Conservation (phyloP, 2,113 vertebrate species). For the Albula glossodonta region DNA sequence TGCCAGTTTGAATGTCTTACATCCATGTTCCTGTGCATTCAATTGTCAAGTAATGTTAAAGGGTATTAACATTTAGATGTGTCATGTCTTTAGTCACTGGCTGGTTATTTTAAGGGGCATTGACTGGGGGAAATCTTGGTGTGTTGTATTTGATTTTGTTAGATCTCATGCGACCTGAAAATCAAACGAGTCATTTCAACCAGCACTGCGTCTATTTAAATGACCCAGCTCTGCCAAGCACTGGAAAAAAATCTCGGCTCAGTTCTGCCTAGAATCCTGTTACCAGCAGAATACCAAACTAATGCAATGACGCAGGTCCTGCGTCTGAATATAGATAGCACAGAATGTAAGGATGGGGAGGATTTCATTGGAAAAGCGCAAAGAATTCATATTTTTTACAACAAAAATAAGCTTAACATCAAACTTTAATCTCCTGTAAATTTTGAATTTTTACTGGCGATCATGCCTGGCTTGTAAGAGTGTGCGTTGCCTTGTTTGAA, state of each 20-base stretch:
- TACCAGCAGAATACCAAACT: slow-evolving; percentile 32
- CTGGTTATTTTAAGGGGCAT: too few relatives aligned
- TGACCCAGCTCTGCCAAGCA: not conserved
- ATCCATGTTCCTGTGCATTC: too few relatives aligned
- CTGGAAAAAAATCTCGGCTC: not conserved
- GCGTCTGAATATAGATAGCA: slow-evolving; percentile 11
- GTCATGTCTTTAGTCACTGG: too few relatives aligned
- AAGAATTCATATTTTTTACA: not conserved
- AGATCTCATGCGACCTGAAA: too few relatives aligned
- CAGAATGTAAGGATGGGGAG: not conserved
- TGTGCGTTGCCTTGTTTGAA: not conserved
- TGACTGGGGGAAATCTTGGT: too few relatives aligned
- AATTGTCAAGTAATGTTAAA: too few relatives aligned
- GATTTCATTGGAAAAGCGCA: slow-evolving; percentile 4
- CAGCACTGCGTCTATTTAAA: not conserved
- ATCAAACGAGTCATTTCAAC: not conserved
- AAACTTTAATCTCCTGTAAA: not conserved
- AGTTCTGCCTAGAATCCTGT: not conserved
- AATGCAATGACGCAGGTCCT: slow-evolving; percentile 32
- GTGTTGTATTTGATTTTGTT: not conserved
- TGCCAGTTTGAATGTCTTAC: too few relatives aligned
- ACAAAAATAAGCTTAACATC: not conserved
- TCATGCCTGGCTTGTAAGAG: not conserved
- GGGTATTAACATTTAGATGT: too few relatives aligned
- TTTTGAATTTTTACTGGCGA: not conserved